Evolutionary conservation across 2,888 invertebrate species (phyloP), one percentile per base, ranked within the genome.

Genomic region (Drosophila longiperda): DNA sequence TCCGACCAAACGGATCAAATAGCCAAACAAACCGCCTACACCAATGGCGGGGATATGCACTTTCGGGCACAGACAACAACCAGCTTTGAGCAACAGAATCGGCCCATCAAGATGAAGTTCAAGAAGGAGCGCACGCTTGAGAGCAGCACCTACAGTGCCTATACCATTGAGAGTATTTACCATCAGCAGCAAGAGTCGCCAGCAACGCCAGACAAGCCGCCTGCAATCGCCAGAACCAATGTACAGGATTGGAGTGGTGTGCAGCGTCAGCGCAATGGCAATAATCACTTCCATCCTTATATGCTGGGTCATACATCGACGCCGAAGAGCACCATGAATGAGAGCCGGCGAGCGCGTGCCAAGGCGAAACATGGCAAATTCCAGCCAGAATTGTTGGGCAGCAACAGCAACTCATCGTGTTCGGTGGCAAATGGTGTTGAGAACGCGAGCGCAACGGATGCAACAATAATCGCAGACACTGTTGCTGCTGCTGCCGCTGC

Each of bases 21-120:
- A 6, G 78, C 42, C 0, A 55, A 55, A 29, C 15, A 75, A 71
- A 2, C 54, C 58, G 26, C 64, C 32, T 74, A 80, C 57, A 72
- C 74, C 17, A 82, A 87, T 61, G 82, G 75, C n/a, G 59, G 59
- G 6, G 42, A 66, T 32, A 92, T 93, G 72, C 92, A 91, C 23
- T 92, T 92, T 42, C 91, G 89, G 52, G 91, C 91, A 36, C 91
- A 92, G 65, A 88, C 91, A 6, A 85, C 91, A 62, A 88, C 91
- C 5, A 87, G 91, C 9, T 87, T 69, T 15, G 91, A 91, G 66
- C 91, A 92, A 52, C 92, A 92, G 73, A 93, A 92, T 70, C 92
- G 93, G 79, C 92, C 92, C 9, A 92, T 93, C 1, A 93, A 93
- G 78, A 93, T 93, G 48, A 93, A 93, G 72, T 93, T 93, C 53